These are phyloP conservation scores for Synanthedon myopaeformis DNA, from an alignment of 2,888 invertebrate species.

Conservation along the genomic window DNA sequence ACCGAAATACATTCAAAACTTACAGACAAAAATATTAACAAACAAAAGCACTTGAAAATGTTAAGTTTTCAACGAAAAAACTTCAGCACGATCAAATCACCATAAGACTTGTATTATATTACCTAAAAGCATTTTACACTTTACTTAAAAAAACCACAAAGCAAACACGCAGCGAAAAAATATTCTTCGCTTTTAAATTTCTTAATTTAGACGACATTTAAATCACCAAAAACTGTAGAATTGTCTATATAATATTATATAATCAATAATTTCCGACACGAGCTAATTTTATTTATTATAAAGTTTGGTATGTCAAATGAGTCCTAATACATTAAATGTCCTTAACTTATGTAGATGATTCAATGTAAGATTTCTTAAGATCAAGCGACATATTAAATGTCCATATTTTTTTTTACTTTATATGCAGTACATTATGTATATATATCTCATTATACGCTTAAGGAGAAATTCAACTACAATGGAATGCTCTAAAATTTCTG, in stretches of 20 bases:
- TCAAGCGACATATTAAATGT: conserved; percentile 31
- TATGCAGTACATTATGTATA: background rate
- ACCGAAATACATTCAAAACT: conserved; percentile 45
- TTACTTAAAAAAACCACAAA: conserved; percentile 19
- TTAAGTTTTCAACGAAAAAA: conserved; percentile 46
- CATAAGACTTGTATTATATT: conserved; percentile 20
- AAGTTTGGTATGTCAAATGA: conserved; percentile 3
- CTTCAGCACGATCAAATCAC: conserved; percentile 37
- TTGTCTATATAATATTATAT: conserved; percentile 17
- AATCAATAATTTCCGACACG: conserved; percentile 18
- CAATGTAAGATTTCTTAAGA: conserved; percentile 27
- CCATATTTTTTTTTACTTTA: background rate
- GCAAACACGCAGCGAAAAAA: conserved; percentile 20
- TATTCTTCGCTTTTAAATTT: conserved; percentile 9
- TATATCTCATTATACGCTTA: conserved; percentile 15
- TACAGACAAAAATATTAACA: conserved; percentile 47
- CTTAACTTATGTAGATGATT: conserved; percentile 21
- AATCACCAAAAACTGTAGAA: conserved; percentile 32
- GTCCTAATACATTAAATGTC: conserved; percentile 19
- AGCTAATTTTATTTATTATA: background rate
- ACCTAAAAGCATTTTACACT: conserved; percentile 22
- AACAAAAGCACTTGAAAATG: conserved; percentile 46
- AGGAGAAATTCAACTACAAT: conserved; percentile 34
- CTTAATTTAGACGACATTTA: conserved; percentile 21
- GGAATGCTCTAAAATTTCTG: conserved; percentile 51